Evolutionary conservation across 2,888 invertebrate genomes (phyloP).

Genomic region (Drosophila yooni): DNA sequence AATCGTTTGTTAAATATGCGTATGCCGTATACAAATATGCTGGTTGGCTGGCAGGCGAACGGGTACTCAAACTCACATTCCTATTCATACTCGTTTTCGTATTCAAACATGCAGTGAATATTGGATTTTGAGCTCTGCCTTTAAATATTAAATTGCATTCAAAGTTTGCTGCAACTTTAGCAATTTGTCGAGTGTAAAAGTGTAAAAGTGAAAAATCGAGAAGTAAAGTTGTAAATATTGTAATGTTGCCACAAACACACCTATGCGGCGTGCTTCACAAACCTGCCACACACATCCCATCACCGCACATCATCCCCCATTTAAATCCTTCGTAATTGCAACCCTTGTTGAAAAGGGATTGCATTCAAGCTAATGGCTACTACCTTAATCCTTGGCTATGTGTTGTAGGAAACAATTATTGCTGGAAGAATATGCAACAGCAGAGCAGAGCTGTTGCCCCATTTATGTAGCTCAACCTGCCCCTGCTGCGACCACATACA

Average conservation of each 20-base stretch:
- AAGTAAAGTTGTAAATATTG: not conserved
- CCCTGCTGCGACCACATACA: conserved; percentile 5
- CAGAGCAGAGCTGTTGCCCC: conserved; percentile 6
- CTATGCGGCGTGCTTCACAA: conserved; percentile 30
- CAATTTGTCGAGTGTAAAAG: conserved; percentile 63
- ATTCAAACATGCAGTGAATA: conserved; percentile 36
- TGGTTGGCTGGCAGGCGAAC: conserved; percentile 14
- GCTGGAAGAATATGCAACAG: conserved; percentile 38
- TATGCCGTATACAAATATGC: conserved; percentile 4
- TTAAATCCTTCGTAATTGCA: conserved; percentile 51
- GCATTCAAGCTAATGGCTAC: conserved; percentile 39
- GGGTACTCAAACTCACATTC: conserved; percentile 23
- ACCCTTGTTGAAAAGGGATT: conserved; percentile 19
- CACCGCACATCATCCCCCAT: not conserved
- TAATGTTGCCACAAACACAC: conserved; percentile 12
- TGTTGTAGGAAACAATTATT: conserved; percentile 68
- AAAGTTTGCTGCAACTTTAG: conserved; percentile 34
- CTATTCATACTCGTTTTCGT: conserved; percentile 23
- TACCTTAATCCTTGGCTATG: conserved; percentile 25
- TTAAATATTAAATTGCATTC: conserved; percentile 59
- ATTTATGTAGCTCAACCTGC: not conserved
- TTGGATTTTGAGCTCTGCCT: conserved; percentile 31
- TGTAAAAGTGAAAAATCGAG: conserved; percentile 53
- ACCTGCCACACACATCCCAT: not conserved
- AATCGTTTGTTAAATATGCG: conserved; percentile 11